Base-by-base conservation (phyloP, 2,113 vertebrate genomes). In the Oreochromis tanganicae region DNA sequence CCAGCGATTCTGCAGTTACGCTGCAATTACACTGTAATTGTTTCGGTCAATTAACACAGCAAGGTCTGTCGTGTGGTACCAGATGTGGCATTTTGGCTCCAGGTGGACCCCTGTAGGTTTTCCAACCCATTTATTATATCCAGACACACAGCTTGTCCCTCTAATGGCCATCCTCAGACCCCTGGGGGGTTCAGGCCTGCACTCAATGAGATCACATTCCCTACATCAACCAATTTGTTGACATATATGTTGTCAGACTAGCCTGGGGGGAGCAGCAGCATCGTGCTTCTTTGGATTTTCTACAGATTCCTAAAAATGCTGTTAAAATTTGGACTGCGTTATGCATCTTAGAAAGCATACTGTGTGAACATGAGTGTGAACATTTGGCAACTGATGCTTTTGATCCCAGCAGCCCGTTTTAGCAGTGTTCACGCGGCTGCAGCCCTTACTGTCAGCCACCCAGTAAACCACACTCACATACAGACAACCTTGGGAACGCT, bases 401-500 rank as follows among this genome's bases (percentile, higher is more conserved):
- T 57, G 48, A 29, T 73, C 24, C 36, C 24, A 27, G 34, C 59
- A 57, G 34, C 59, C 68, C 8, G 16, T 59, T 85, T 57, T 63
- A 82, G 63, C 63, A 55, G 38, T 41, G 9, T 36, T 50, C 78
- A 89, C 46, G 17, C 19, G 27, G 78, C 66, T 63, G 19, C 68
- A 87, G 66, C 56, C 59, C 8, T 79, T 16, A 17, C 71, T 68
- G 16, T 87, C 52, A 48, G 57, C 87, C 88, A 63, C 41, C 55
- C 84, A 85, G 82, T 63, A 92, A 90, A 91, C 81, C 89, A 85
- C 86, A 86, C 32, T 80, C 83, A 43, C 88, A 61, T 38, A 73
- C 87, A 29, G 66, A 75, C 87, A 91, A 86, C 89, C 93, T 86
- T 84, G 90, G 83, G 90, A 93, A 89, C 87, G 21, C 48, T 81